These are phyloP conservation scores for Listronotus oregonensis DNA, from an alignment of 1,140 invertebrate genomes.

Conservation along the genomic window DNA sequence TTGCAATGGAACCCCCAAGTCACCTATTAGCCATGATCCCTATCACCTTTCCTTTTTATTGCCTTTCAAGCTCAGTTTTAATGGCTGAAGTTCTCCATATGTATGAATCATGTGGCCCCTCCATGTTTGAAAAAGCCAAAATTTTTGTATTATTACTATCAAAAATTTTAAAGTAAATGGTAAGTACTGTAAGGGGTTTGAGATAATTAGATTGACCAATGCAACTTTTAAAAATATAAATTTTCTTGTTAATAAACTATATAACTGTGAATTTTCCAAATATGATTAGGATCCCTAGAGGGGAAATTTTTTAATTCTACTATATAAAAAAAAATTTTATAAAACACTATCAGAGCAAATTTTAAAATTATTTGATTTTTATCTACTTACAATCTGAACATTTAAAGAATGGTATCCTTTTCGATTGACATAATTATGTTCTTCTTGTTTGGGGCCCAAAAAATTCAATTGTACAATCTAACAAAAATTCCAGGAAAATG, in stretches of 20 bases:
- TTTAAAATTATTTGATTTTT: no score
- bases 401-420: no score
- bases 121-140: constrained; percentile 42
- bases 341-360: no score
- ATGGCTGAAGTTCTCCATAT: constrained; percentile 35
- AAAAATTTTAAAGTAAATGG: constrained; percentile 21
- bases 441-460: constrained; percentile 25
- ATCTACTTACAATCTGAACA: no score
- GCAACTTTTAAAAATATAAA: no score
- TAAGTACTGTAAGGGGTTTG: no score
- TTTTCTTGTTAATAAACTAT: no score
- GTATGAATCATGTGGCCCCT: constrained; percentile 47
- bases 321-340: no score
- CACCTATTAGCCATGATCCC: constrained; percentile 26
- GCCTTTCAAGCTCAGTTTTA: constrained; percentile 12
- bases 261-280: constrained; percentile 11
- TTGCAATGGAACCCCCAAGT: constrained; percentile 37
- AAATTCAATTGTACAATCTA: constrained; percentile 49
- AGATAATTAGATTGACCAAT: no score
- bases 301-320: no score
- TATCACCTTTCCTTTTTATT: constrained; percentile 16
- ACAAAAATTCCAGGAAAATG: constrained; percentile 44
- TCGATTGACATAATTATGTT: constrained; percentile 3
- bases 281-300: no score
- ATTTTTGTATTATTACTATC: constrained; percentile 36